A percentile compares a stretch with the other conserved stretches of the same genome.
Conservation (phyloP, 2,888 invertebrate species). For the Stenodera caucasica region DNA sequence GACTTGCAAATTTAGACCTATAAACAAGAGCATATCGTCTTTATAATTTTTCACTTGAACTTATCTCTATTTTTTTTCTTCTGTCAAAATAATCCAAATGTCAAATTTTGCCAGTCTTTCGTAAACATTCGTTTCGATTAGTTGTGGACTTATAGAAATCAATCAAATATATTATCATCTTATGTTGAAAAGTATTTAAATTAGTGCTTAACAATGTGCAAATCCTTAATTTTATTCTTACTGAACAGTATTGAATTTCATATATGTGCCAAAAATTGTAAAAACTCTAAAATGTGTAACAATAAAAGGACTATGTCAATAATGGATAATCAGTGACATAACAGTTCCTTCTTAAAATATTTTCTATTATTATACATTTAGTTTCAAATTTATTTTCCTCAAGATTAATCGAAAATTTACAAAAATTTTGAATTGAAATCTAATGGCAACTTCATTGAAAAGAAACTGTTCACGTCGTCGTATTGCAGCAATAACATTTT, state of each 20-base stretch:
- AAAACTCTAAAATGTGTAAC: constrained; percentile 38
- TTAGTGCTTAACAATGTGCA: constrained; percentile 36
- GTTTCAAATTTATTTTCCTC: too few species aligned
- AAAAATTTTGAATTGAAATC: constrained; percentile 24
- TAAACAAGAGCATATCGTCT: too few species aligned
- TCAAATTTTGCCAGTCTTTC: not conserved
- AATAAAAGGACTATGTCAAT: constrained; percentile 46
- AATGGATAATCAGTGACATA: constrained; percentile 44
- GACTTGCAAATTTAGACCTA: too few species aligned
- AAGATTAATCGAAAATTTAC: too few species aligned
- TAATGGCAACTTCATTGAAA: constrained; percentile 61
- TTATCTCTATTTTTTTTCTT: not conserved
- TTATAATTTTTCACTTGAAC: too few species aligned
- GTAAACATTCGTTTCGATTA: not conserved
- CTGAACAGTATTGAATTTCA: constrained; percentile 41
- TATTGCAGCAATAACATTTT: constrained; percentile 90
- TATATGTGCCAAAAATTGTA: constrained; percentile 34
- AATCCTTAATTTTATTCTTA: constrained; percentile 38
- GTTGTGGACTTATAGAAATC: not conserved
- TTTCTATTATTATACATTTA: not conserved
- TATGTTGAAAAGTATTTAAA: constrained; percentile 8
- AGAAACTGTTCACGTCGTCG: constrained; percentile 75
- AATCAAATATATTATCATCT: not conserved
- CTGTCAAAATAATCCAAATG: not conserved
- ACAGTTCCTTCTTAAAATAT: constrained; percentile 14